Percentiles rank a stretch among this genome's conserved stretches.
Conservation (phyloP, 2,888 invertebrate genomes). For the Agonopterix arenella region DNA sequence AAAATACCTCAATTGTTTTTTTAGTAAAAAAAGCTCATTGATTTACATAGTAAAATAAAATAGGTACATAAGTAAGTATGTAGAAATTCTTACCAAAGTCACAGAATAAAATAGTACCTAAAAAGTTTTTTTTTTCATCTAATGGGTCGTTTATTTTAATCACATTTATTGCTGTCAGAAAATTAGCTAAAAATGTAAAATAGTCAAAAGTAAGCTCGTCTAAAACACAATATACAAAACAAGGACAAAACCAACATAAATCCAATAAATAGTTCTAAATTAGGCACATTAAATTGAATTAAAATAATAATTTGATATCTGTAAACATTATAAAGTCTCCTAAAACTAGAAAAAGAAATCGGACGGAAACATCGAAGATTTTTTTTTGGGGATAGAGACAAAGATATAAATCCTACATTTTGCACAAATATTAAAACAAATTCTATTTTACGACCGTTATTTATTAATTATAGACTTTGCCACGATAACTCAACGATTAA, state of each 20-base stretch:
- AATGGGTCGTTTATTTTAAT: no score
- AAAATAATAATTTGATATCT: not conserved
- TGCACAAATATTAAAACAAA: no score
- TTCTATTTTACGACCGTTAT: no score
- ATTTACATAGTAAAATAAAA: not conserved
- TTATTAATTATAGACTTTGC: no score
- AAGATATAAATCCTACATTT: no score
- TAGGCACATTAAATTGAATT: constrained; percentile 1
- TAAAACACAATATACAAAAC: constrained; percentile 5
- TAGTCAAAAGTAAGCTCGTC: not conserved
- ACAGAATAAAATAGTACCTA: not conserved
- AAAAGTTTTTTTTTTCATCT: not conserved
- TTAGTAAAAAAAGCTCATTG: no score
- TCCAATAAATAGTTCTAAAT: constrained; percentile 11
- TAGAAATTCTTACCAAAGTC: not conserved
- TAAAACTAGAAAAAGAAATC: not conserved
- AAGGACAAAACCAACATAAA: constrained; percentile 12
- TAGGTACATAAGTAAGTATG: not conserved
- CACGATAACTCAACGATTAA: no score
- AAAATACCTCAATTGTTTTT: constrained; percentile 1
- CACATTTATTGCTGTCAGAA: not conserved
- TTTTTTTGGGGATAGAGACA: no score
- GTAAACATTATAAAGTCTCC: constrained; percentile 1
- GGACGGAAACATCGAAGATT: constrained; percentile 4
- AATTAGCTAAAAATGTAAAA: not conserved